Base-by-base conservation (phyloP, 2,888 invertebrate genomes). In the Heliconius ethilla region DNA sequence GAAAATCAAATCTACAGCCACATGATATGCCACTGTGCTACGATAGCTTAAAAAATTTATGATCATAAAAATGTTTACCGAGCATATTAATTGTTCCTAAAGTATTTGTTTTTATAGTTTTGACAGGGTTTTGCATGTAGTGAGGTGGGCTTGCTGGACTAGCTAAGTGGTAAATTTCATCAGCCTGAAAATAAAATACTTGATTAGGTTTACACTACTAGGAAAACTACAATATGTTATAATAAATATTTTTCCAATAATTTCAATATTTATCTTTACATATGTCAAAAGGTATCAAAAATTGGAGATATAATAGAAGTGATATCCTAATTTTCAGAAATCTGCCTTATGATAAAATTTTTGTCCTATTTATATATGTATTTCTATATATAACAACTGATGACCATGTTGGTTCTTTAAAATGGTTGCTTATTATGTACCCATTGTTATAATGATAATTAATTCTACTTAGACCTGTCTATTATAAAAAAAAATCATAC, bases 51-150 rank as follows among this genome's bases (percentile, higher is more conserved):
- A 51, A 22, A 51, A 51, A 51, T 51, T 2, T 22, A 51, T 51
- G 51, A 51, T 51, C 0, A 25, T 22, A 40, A 25, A 51, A 40
- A 72, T 72, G 86, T 91, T 84, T 90, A 97, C 98, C 98, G 85
- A 98, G 94, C 95, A 98, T 97, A 92, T 98, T 98, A 80, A 98
- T 98, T 45, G 98, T 98, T 75, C 98, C 99, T 88, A 99, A 95
- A 1, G 99, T 99, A 91, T 99, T 99, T 0, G 99, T 99, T 92
- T 99, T 99, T 83, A 99, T 98, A 25, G 99, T 99, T 93, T 99
- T 99, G 5, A 99, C 99, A 51, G 99, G 99, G 95, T 99, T 99
- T 88, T 98, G 97, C 99, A 99, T 99, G 89, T 99, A 99, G 94
- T 99, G 99, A 0, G 99, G 99, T 33, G 99, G 99, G 84, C 99